Evolutionary conservation across 2,113 vertebrate genomes (phyloP), one percentile per base, ranked within the genome.

Genomic region (Zingel zingel): DNA sequence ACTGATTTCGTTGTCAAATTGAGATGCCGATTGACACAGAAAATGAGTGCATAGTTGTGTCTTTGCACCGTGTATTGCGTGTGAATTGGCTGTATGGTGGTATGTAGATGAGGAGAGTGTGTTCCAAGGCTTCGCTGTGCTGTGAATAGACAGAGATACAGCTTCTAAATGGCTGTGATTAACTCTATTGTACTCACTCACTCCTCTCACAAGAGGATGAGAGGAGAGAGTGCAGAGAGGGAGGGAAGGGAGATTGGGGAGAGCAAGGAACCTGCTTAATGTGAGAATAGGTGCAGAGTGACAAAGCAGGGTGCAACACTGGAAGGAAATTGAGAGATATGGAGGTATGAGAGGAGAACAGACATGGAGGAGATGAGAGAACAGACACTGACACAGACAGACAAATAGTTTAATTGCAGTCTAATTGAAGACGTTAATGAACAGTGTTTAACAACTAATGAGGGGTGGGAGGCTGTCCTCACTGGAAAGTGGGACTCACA

Each of bases 401-500:
- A 78, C 77, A 78, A 88, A 90, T 88, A 79, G 80, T 96, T 96
- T 97, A 96, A 97, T 96, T 95, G 95, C 90, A 87, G 92, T 93
- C 95, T 96, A 96, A 97, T 98, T 97, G 97, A 94, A 92, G 95
- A 94, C 72, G 92, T 91, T 96, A 96, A 97, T 97, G 96, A 96
- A 94, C 95, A 95, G 95, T 94, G 95, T 96, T 96, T 95, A 95
- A 95, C 96, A 95, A 92, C 96, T 96, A 96, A 97, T 97, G 96
- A 96, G 95, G 94, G 95, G 94, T 96, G 96, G 95, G 95, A 95
- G 93, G 91, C 95, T 95, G 91, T 95, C 94, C 93, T 88, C 47
- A 23, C 48, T 86, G 84, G 50, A 45, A 74, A 36, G n/a, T n/a
- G 23, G 12, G 50, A 6, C 57, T 68, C 63, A 64, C 13, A 71